Base-by-base conservation (phyloP, 2,797 vertebrate species). In the Peromyscus nudipes region DNA sequence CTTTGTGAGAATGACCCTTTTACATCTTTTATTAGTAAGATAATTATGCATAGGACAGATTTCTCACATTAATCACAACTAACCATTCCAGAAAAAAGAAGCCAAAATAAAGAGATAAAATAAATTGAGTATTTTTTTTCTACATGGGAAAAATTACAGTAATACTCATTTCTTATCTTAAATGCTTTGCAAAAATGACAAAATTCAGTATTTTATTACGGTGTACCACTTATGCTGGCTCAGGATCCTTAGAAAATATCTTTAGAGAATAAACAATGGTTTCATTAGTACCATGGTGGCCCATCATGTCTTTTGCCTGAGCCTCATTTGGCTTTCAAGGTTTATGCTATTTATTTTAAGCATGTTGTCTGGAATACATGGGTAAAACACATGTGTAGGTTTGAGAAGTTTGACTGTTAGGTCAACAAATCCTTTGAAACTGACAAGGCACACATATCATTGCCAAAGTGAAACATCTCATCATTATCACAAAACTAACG, bases 101-200 rank as follows among this genome's bases (percentile, higher is more conserved):
- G 4, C 29, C 19, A 10, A 52, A 21, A 71, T 29, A 40, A 79
- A 37, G 2, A 73, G 10, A 34, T 34, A 37, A 75, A 1, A 29
- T 57, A 69, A 46, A 89, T 62, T 19, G 46, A 92, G 2, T 84
- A 1, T 29, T 55, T 73, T 90, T 88, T 55, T 88, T 17, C 7
- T 31, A 62, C 1, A 57, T 7, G 23, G 55, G 49, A 52, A 88
- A 40, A 14, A 52, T 19, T 60, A 84, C 3, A 40, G 46, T 75
- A 43, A 13, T 77, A 25, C 52, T 4, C 17, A 94, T 95, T 81
- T n/a, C 2, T 85, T 85, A 79, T n/a, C 4, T 21, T 69, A 81
- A 60, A 75, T 75, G 2, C 29, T 88, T 90, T 91, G 64, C 67
- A 80, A 14, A 92, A 90, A 93, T 92, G 82, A 82, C 14, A 92